Conservation (phyloP, 2,113 vertebrate species). For the Oryzias curvinotus region DNA sequence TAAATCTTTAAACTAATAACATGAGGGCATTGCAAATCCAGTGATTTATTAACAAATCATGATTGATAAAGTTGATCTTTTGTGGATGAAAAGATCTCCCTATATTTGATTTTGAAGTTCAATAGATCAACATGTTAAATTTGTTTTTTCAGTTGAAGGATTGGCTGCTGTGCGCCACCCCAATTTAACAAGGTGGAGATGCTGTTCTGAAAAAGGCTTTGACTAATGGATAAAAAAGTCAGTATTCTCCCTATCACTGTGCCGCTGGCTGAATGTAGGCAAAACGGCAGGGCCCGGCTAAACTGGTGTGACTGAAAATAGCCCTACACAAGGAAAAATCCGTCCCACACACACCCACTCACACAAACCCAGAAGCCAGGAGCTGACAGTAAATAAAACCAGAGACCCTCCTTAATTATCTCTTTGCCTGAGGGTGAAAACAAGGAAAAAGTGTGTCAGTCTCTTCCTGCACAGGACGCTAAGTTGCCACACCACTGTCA, state of each 20-base stretch:
- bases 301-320: constrained; percentile 67
- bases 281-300: constrained; percentile 60
- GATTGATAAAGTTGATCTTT: too few species aligned
- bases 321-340: constrained; percentile 48
- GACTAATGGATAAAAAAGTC: constrained; percentile 45
- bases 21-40: too few species aligned
- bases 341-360: constrained; percentile 16
- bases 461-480: constrained; percentile 56
- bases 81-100: too few species aligned
- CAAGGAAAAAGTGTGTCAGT: constrained; percentile 73
- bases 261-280: constrained; percentile 53
- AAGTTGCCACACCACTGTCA: constrained; percentile 38
- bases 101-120: too few species aligned
- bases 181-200: constrained; percentile 28
- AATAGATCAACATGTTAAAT: too few species aligned
- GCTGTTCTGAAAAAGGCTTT: constrained; percentile 32
- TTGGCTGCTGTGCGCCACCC: constrained; percentile 19
- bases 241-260: constrained; percentile 30
- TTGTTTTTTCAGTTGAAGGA: neutral
- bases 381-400: constrained; percentile 76
- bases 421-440: constrained; percentile 62
- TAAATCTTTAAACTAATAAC: too few species aligned
- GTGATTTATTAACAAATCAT: too few species aligned
- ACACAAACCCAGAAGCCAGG: constrained; percentile 48
- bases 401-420: constrained; percentile 73